A percentile compares a stretch with the other conserved stretches of the same genome.
These are phyloP conservation scores for Pseudopodoces humilis DNA, from an alignment of 2,113 vertebrate species.

Conservation along the genomic window DNA sequence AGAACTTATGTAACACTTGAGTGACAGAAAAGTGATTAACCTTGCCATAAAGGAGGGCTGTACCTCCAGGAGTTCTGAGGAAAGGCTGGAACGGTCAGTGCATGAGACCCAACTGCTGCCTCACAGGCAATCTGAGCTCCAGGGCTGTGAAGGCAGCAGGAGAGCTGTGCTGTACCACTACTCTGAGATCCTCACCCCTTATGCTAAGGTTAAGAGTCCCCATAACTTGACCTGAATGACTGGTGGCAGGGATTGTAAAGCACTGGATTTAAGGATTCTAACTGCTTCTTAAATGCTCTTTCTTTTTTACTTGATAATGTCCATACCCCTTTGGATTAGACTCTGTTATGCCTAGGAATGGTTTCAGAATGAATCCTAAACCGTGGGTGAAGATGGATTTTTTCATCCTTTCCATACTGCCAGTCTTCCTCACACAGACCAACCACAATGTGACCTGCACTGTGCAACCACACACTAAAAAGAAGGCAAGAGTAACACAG, in stretches of 20 bases:
- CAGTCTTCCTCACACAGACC: neutral
- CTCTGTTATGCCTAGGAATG: neutral
- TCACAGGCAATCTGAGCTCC: neutral
- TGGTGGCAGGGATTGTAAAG: neutral
- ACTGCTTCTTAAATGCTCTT: neutral
- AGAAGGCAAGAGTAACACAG: neutral
- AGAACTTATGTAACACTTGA: neutral
- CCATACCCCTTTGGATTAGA: neutral
- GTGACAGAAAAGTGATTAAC: neutral
- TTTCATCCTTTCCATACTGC: neutral
- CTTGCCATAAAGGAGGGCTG: neutral
- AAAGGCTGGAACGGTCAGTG: neutral
- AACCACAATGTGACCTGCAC: neutral
- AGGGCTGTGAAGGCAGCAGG: neutral
- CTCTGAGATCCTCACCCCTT: neutral
- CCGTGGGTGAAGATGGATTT: rapidly evolving
- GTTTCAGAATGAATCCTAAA: neutral
- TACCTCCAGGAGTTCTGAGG: neutral
- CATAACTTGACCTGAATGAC: neutral
- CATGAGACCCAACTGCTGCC: neutral
- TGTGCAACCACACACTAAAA: neutral
- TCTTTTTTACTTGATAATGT: neutral
- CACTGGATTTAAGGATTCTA: neutral
- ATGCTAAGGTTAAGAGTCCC: neutral
- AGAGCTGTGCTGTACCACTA: neutral